phyloP scores from a whole-genome alignment of 2,113 vertebrate species.

The Myiozetetes cayanensis region DNA sequence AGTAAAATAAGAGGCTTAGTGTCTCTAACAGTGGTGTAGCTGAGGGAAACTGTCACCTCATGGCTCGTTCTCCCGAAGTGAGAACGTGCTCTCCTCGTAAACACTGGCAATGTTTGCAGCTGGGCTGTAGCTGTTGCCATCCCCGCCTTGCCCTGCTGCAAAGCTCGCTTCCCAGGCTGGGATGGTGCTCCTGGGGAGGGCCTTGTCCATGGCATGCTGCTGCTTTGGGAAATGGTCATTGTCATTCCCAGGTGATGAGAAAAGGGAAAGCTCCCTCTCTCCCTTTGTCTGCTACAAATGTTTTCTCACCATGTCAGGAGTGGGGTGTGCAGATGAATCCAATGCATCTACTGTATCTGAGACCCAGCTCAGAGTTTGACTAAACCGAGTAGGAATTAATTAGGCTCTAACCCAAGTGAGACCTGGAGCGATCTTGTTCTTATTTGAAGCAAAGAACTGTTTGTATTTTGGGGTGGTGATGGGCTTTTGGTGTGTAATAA shows the following conservation, averaged over 20 bases:
- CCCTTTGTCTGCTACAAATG: not conserved
- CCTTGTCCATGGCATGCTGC: not conserved
- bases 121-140: not conserved
- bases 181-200: not conserved
- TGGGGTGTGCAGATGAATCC: not conserved
- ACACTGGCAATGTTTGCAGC: not conserved
- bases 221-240: not conserved
- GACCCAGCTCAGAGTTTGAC: not conserved
- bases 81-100: not conserved
- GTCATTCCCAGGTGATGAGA: not conserved
- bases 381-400: not conserved
- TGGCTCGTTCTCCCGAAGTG: not conserved
- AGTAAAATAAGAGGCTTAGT: not conserved
- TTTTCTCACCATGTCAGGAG: not conserved
- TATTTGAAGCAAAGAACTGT: not conserved
- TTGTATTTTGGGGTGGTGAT: not conserved
- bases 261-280: not conserved
- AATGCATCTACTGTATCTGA: not conserved
- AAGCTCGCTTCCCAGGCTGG: not conserved
- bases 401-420: not conserved
- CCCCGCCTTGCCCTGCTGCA: not conserved
- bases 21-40: not conserved
- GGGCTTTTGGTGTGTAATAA: not conserved
- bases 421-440: not conserved
- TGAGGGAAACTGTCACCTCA: not conserved